Evolutionary conservation across 2,113 vertebrate species (phyloP), one percentile per base, ranked within the genome.

Genomic region (Oreochromis spilurus): DNA sequence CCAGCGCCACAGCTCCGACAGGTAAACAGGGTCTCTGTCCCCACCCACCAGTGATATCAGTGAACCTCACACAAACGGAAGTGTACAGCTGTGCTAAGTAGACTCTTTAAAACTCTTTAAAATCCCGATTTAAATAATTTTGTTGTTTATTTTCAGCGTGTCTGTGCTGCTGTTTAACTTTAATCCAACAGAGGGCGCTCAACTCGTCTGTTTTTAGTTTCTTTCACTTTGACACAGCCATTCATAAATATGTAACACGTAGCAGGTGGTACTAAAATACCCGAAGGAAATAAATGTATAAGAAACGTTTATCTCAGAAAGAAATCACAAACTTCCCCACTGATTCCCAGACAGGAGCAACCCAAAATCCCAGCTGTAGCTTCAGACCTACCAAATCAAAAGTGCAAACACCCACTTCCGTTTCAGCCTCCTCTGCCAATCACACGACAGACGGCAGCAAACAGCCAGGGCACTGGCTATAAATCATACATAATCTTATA

Each of bases 381-480:
- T 8, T 36, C 34, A 36, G 34, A 36, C 34, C 7, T 8, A 8
- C 34, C 34, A 36, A 8, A 36, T 36, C 34, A 8, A 36, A 34
- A 36, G 34, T 36, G 34, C 34, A 36, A 36, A 36, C 34, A 36
- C 7, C 34, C 34, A 12, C 60, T 65, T 65, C 31, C 17, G 12
- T 36, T 38, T 1, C 31, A 12, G 2, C 31, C 60, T 65, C 17
- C 12, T 65, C 60, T 3, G 36, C 31, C 60, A 65, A 65, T n/a
- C 60, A 62, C 58, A 40, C 9, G 36, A 38, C 38, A 62, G 31
- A 62, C 9, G 31, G 58, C 58, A 62, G 58, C 17, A n/a, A 2
- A 3, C 17, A 12, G 58, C 31, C 31, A 36, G 17, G 17, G 17
- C 9, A 7, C 17, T 0, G 31, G 58, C 60, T 62, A 2, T 0